A percentile compares a stretch with the other conserved stretches of the same genome.
These are phyloP conservation scores for Hydrozoanthus tunicans DNA, from an alignment of 64 coral and sea anemone genomes.

Conservation along the genomic window DNA sequence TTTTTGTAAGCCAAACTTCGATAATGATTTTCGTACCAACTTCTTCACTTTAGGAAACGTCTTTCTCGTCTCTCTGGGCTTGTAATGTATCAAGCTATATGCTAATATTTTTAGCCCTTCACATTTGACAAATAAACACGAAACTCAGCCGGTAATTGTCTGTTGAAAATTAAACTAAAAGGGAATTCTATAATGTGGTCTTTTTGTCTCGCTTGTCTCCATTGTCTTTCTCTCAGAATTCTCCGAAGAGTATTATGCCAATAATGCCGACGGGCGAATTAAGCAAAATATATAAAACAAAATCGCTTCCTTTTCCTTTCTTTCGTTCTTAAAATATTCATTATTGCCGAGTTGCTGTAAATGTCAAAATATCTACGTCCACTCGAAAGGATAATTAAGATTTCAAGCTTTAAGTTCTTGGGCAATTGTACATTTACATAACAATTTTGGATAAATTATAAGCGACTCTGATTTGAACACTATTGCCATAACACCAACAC, in stretches of 20 bases:
- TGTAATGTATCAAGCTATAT: background rate
- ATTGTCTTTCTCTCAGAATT: background rate
- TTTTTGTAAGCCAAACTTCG: background rate
- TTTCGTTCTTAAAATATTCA: too few relatives aligned
- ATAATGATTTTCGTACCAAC: background rate
- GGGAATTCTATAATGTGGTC: background rate
- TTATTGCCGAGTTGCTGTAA: background rate
- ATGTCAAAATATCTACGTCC: background rate
- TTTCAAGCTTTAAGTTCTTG: background rate
- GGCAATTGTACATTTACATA: background rate
- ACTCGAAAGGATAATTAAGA: background rate
- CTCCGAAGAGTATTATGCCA: background rate
- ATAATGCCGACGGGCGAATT: too few relatives aligned
- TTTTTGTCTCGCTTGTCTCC: background rate
- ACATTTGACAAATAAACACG: background rate
- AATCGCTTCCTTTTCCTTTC: too few relatives aligned
- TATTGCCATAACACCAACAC: background rate
- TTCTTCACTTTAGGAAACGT: background rate
- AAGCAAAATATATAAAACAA: too few relatives aligned
- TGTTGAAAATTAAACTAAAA: background rate
- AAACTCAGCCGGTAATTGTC: background rate
- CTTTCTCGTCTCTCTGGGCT: background rate
- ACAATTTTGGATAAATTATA: background rate
- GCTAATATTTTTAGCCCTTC: background rate
- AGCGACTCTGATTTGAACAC: background rate